phyloP scores from a whole-genome alignment of 2,797 vertebrate genomes.

The Rhynchotus rufescens region DNA sequence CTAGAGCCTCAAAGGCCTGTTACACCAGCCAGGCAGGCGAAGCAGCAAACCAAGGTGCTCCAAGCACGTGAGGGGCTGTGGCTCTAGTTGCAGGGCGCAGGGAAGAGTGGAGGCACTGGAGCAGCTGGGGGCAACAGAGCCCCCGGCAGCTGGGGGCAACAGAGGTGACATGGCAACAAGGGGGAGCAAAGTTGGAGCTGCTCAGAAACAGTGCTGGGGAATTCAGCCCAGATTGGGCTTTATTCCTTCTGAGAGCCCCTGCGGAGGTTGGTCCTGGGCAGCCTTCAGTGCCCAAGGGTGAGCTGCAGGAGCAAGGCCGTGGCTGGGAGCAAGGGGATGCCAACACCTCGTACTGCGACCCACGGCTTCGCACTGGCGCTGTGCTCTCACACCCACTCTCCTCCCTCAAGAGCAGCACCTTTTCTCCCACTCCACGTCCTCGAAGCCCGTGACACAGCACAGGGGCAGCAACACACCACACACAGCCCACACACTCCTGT shows the following conservation, averaged over 20 bases:
- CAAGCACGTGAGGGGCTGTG: fast-evolving
- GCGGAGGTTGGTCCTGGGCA: too few relatives aligned
- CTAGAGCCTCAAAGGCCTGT: not conserved
- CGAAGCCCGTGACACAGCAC: fast-evolving
- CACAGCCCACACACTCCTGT: not conserved
- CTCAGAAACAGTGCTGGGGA: not conserved
- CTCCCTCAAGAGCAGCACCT: not conserved
- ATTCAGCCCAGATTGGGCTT: too few relatives aligned
- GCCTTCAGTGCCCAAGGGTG: too few relatives aligned
- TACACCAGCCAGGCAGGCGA: not conserved
- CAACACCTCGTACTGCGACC: too few relatives aligned
- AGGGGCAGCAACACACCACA: not conserved
- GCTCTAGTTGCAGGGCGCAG: fast-evolving
- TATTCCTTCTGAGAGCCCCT: too few relatives aligned
- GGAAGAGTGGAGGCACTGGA: not conserved
- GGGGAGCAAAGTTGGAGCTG: not conserved
- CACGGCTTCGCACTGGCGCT: too few relatives aligned
- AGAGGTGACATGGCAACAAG: too few relatives aligned
- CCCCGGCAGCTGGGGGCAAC: not conserved
- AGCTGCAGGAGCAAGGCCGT: too few relatives aligned
- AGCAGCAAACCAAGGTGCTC: not conserved
- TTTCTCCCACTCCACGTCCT: not conserved
- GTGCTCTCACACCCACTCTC: not conserved
- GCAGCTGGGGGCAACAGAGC: not conserved
- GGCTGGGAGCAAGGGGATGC: fast-evolving